Evolutionary conservation across 2,888 invertebrate genomes (phyloP), one percentile per base, ranked within the genome.

Genomic region (Eudemis profundana): DNA sequence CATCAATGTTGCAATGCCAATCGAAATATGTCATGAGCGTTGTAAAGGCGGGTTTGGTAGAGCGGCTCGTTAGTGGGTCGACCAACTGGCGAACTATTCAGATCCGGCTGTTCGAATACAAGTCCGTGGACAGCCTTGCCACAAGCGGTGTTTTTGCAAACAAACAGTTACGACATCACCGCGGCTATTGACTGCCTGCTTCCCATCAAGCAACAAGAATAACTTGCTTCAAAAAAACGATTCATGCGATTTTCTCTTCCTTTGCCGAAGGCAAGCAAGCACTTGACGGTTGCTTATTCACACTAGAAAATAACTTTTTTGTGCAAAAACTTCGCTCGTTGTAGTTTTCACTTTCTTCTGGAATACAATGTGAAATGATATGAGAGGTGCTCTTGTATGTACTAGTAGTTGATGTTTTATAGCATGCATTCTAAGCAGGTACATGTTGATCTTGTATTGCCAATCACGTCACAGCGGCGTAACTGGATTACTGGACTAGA

Each of bases 81-180:
- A 50, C 62, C 53, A 66, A 53, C 66, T 40, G 70, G 66, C 74
- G 73, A 69, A 69, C 73, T 74, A 71, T 77, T 44, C 21, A 64
- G 81, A 85, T 84, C 83, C 78, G 80, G 75, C 76, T 75, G 69
- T 68, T 74, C 66, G 61, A 57, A 51, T 66, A 70, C 70, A 69
- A 68, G 71, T 64, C 69, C 70, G 67, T 68, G 50, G 53, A 71
- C 71, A 73, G 83, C 87, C 88, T 89, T 87, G 89, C 86, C 83
- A 71, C 81, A 74, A 84, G 88, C 87, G 76, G 69, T 78, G 83
- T 85, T 85, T 87, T 84, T 85, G 86, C 88, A 86, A 87, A 85
- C 85, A 84, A 81, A 82, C 77, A 77, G 67, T 89, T 88, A 83
- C 89, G 81, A 83, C 83, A 85, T 78, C 78, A 68, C 71, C 50